These are phyloP conservation scores for Nematopogon swammerdamellus DNA, from an alignment of 2,888 invertebrate species.

Conservation along the genomic window DNA sequence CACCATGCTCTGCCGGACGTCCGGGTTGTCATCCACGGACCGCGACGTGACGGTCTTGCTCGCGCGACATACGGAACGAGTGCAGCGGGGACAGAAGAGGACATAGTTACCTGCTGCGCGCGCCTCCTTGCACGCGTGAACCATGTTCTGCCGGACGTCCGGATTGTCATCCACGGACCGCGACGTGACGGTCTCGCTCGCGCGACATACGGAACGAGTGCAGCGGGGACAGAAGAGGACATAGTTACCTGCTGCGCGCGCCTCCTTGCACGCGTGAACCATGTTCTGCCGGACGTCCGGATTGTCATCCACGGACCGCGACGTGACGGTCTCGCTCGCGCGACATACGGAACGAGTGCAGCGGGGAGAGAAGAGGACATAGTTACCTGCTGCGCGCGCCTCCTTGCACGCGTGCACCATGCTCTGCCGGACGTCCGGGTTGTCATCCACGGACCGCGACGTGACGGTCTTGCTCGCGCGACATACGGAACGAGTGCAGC, in stretches of 20 bases:
- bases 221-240: too few relatives aligned
- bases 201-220: conserved; percentile 71
- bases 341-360: too few relatives aligned
- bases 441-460: conserved; percentile 65
- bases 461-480: not conserved
- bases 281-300: too few relatives aligned
- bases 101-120: too few relatives aligned
- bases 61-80: conserved; percentile 75
- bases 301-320: too few relatives aligned
- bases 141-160: too few relatives aligned
- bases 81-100: too few relatives aligned
- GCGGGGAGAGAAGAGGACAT: conserved; percentile 10
- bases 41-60: conserved; percentile 40
- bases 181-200: conserved; percentile 50
- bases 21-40: conserved; percentile 56
- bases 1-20: conserved; percentile 96
- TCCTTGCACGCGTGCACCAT: conserved; percentile 99
- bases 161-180: too few relatives aligned
- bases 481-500: too few relatives aligned
- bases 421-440: conserved; percentile 93
- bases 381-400: conserved; percentile 47
- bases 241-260: too few relatives aligned
- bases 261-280: too few relatives aligned
- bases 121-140: too few relatives aligned
- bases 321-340: not conserved